phyloP scores from a whole-genome alignment of 1,140 invertebrate species.

The Cotesia vestalis region DNA sequence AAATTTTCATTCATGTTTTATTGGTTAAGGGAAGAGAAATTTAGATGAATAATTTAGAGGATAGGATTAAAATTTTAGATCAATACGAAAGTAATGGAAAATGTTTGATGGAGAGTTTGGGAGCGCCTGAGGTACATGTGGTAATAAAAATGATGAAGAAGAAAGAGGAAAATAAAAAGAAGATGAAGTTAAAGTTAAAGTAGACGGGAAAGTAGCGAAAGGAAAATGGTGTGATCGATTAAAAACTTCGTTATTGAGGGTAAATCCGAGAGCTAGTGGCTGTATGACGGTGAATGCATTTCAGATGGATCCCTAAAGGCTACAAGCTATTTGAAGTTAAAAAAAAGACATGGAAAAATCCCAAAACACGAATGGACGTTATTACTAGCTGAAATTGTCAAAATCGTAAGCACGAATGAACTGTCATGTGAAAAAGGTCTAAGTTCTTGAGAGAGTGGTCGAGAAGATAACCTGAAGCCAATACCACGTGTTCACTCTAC shows the following conservation, averaged over 20 bases:
- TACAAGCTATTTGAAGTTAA: neutral
- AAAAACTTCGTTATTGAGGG: too few species aligned
- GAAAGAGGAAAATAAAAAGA: constrained; percentile 8
- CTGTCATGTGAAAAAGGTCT: constrained; percentile 24
- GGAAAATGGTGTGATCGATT: constrained; percentile 1
- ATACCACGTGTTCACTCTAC: constrained; percentile 32
- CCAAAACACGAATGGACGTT: constrained; percentile 23
- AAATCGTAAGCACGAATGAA: constrained; percentile 22
- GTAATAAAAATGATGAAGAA: neutral
- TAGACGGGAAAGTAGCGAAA: neutral
- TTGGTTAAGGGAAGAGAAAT: too few species aligned
- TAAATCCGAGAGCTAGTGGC: too few species aligned
- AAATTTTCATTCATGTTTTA: too few species aligned
- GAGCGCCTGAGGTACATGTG: too few species aligned
- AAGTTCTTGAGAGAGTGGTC: constrained; percentile 20
- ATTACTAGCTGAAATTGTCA: constrained; percentile 35
- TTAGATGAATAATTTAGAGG: too few species aligned
- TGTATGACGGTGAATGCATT: neutral
- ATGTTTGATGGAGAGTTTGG: too few species aligned
- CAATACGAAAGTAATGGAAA: too few species aligned
- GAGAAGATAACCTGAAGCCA: constrained; percentile 28
- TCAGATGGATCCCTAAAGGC: neutral
- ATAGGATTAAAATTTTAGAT: too few species aligned
- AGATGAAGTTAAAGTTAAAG: neutral
- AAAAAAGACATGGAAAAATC: constrained; percentile 9